phyloP scores from a whole-genome alignment of 2,113 vertebrate species.

The Rhinolophus ferrumequinum region DNA sequence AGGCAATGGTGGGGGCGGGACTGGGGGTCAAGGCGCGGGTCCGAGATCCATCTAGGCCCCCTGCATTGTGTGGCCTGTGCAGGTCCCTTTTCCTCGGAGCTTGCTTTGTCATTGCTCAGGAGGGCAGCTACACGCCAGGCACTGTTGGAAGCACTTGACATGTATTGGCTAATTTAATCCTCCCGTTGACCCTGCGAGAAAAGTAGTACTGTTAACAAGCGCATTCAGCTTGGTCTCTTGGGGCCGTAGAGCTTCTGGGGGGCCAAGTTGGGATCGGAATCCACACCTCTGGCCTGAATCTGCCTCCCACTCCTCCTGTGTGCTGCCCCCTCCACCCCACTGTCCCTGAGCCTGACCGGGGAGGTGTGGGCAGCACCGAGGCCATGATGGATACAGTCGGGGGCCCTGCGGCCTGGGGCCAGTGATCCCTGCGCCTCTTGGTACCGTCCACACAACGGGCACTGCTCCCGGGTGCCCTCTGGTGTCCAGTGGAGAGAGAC shows the following conservation, averaged over 20 bases:
- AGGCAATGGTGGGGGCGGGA: too few species aligned
- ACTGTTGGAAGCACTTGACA: background rate
- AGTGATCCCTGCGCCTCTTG: too few species aligned
- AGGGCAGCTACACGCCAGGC: background rate
- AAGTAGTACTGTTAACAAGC: too few species aligned
- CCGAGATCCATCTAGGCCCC: background rate
- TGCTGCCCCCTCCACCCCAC: background rate
- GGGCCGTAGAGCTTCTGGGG: background rate
- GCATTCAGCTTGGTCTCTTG: background rate
- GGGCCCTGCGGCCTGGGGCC: background rate
- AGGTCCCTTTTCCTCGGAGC: background rate
- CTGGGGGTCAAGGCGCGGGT: background rate
- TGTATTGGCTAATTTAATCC: background rate
- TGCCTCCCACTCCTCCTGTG: accelerated
- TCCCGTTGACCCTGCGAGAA: accelerated
- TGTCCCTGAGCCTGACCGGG: background rate
- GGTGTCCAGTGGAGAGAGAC: background rate
- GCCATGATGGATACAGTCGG: accelerated
- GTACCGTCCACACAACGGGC: background rate
- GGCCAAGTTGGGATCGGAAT: background rate
- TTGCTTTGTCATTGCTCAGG: background rate
- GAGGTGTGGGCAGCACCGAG: background rate
- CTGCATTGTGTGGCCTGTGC: accelerated
- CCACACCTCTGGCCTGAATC: accelerated
- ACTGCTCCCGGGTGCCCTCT: background rate